Percentiles rank a stretch among this genome's conserved stretches.
phyloP scores from a whole-genome alignment of 2,888 invertebrate species.

The Chrysolina haemoptera region DNA sequence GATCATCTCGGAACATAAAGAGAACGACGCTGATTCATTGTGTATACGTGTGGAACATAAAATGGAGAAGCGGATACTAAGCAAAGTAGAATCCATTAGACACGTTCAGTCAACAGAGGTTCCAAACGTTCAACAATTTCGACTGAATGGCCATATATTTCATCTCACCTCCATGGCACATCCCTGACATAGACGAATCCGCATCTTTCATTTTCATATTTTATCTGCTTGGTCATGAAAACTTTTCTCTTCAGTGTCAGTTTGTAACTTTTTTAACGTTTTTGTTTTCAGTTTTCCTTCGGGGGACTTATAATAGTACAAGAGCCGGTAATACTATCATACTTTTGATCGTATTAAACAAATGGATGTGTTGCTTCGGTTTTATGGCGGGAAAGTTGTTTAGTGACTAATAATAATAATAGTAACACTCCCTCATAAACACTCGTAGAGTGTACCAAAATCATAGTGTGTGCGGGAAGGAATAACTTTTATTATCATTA shows the following conservation, averaged over 20 bases:
- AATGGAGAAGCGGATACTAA: constrained; percentile 25
- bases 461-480: no score
- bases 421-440: no score
- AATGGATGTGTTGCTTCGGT: no score
- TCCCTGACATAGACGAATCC: not conserved
- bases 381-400: no score
- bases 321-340: no score
- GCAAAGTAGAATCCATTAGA: constrained; percentile 47
- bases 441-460: no score
- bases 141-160: constrained; percentile 39
- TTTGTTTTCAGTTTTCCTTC: no score
- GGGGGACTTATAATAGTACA: no score
- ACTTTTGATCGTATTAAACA: no score
- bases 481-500: no score
- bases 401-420: no score
- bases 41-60: constrained; percentile 17
- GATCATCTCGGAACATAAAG: not conserved
- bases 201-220: not conserved
- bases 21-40: not conserved
- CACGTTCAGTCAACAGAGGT: constrained; percentile 56
- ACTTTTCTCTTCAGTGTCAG: not conserved
- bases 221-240: constrained; percentile 4
- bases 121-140: constrained; percentile 40
- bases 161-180: constrained; percentile 7
- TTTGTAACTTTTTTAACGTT: no score